Evolutionary conservation across 2,888 invertebrate species (phyloP).

Genomic region (Sinotaia quadrata): DNA sequence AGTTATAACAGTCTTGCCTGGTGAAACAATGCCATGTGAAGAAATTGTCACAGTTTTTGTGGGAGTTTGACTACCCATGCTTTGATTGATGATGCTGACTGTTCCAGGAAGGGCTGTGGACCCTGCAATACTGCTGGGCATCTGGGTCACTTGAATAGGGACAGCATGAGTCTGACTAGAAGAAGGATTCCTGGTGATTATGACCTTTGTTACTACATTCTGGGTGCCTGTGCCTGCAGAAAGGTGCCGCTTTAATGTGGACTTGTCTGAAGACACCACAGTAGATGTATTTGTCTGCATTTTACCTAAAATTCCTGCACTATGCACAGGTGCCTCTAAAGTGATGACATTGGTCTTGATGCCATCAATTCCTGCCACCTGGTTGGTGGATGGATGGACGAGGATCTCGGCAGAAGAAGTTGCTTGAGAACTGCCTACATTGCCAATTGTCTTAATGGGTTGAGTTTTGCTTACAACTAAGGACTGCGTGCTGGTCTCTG

Average conservation of each 20-base stretch:
- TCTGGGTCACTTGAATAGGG: conserved; percentile 48
- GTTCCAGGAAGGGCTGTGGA: conserved; percentile 35
- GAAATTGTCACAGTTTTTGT: conserved; percentile 79
- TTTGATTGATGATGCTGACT: conserved; percentile 25
- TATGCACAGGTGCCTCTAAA: conserved; percentile 10
- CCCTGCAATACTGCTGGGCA: conserved; percentile 24
- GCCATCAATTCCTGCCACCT: neutral
- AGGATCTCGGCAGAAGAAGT: neutral
- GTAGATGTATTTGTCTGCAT: conserved; percentile 17
- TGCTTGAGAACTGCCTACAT: neutral
- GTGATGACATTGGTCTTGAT: conserved; percentile 12
- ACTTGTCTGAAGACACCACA: conserved; percentile 32
- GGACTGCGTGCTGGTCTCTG: neutral
- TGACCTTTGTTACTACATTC: conserved; percentile 68
- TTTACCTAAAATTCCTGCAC: conserved; percentile 5
- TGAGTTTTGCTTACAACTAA: neutral
- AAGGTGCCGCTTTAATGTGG: conserved; percentile 41
- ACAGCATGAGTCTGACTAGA: conserved; percentile 65
- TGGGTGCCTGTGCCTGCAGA: conserved; percentile 40
- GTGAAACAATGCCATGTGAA: conserved; percentile 74
- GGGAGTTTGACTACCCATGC: conserved; percentile 48
- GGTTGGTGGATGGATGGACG: neutral
- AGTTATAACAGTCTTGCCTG: conserved; percentile 57
- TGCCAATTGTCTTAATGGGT: conserved; percentile 1
- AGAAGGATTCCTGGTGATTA: conserved; percentile 68